Evolutionary conservation across 2,113 vertebrate genomes (phyloP).

Genomic region (Sylvia atricapilla): DNA sequence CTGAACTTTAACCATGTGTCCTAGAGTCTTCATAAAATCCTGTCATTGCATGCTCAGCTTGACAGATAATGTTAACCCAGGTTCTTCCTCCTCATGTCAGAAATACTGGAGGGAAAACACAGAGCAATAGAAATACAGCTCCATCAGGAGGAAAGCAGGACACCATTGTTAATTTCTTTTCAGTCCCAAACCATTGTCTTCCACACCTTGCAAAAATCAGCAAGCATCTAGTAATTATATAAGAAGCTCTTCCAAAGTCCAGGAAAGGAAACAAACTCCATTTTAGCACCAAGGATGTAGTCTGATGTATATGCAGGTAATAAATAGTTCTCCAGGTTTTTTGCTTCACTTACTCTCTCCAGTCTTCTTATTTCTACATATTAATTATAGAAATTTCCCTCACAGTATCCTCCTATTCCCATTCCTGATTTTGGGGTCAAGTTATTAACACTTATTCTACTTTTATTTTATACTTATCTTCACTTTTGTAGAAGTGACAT

Average conservation of each 20-base stretch:
- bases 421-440: not conserved
- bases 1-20: not conserved
- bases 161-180: not conserved
- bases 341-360: not conserved
- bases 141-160: not conserved
- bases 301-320: not conserved
- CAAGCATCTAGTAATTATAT: not conserved
- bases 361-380: not conserved
- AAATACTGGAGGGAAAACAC: not conserved
- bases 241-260: not conserved
- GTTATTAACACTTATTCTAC: not conserved
- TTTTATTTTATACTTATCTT: not conserved
- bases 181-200: not conserved
- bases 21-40: not conserved
- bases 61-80: not conserved
- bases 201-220: not conserved
- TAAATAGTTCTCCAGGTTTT: not conserved
- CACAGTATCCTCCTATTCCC: not conserved
- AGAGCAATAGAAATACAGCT: not conserved
- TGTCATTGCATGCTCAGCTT: not conserved
- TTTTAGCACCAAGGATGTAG: not conserved
- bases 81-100: not conserved
- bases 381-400: not conserved
- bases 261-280: not conserved
- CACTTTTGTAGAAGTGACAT: not conserved